A percentile compares a stretch with the other conserved stretches of the same genome.
These are phyloP conservation scores for Oncorhynchus mykiss DNA, from an alignment of 2,113 vertebrate species.

Conservation along the genomic window DNA sequence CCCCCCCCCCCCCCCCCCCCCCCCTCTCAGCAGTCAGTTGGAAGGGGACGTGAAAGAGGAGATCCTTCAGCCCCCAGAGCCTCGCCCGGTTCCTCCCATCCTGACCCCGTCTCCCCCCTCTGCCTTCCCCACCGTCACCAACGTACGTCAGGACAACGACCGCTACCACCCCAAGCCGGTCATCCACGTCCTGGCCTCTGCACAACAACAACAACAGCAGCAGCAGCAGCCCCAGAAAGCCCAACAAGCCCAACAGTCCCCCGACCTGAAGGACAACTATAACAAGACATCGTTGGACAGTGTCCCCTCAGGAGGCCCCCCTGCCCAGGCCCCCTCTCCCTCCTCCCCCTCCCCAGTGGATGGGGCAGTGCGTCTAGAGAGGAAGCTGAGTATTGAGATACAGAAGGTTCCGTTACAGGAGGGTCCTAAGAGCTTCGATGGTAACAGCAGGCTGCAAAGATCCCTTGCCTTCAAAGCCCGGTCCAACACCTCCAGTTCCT, in stretches of 20 bases:
- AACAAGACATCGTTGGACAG: slow-evolving; percentile 69
- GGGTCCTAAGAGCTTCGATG: slow-evolving; percentile 90
- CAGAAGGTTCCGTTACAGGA: slow-evolving; percentile 94
- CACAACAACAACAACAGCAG: slow-evolving; percentile 45
- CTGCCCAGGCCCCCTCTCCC: slow-evolving; percentile 36
- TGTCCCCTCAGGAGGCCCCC: slow-evolving; percentile 43
- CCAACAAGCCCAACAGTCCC: slow-evolving; percentile 1
- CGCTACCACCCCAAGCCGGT: slow-evolving; percentile 98
- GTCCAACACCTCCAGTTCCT: slow-evolving; percentile 68
- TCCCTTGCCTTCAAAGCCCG: slow-evolving; percentile 87
- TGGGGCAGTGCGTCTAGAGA: slow-evolving; percentile 74
- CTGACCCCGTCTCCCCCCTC: slow-evolving; percentile 95
- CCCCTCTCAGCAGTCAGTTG: slow-evolving; percentile 72
- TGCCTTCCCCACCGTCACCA: slow-evolving; percentile 92
- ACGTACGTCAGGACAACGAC: slow-evolving; percentile 92
- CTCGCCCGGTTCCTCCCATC: slow-evolving; percentile 94
- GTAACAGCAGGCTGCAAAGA: slow-evolving; percentile 76
- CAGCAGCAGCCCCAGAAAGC: slow-evolving; percentile 57
- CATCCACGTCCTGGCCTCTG: slow-evolving; percentile 83
- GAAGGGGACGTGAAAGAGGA: slow-evolving; percentile 96
- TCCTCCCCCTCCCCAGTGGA: slow-evolving; percentile 51
- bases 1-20: too few relatives aligned
- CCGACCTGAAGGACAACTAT: slow-evolving; percentile 92
- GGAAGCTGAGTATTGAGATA: slow-evolving; percentile 94
- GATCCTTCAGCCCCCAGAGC: slow-evolving; percentile 95